Evolutionary conservation across 2,888 invertebrate species (phyloP).

Genomic region (Mythimna loreyi): DNA sequence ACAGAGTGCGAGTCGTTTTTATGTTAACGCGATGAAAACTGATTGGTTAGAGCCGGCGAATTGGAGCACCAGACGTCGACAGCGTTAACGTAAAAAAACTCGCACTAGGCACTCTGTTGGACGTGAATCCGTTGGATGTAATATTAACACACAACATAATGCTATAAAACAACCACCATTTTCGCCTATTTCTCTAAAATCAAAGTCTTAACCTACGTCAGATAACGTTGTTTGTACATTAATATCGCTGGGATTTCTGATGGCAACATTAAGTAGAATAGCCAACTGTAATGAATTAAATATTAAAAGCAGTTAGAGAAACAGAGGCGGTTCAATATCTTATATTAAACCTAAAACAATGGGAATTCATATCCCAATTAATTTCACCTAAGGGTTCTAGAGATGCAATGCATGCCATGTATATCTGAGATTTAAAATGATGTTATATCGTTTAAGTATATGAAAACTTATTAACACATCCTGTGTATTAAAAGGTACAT

Average conservation of each 20-base stretch:
- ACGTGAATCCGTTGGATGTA: neutral
- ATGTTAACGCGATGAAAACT: no score
- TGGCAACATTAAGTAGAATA: conserved; percentile 6
- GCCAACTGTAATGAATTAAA: neutral
- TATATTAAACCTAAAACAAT: neutral
- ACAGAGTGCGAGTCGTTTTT: no score
- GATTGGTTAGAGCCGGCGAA: no score
- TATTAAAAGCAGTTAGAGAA: conserved; percentile 4
- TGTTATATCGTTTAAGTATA: neutral
- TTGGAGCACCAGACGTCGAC: no score
- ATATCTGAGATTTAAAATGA: neutral
- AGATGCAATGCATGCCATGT: no score
- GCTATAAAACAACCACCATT: neutral
- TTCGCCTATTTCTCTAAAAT: neutral
- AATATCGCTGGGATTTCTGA: conserved; percentile 30
- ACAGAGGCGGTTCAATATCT: conserved; percentile 2
- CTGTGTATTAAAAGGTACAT: neutral
- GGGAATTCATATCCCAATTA: neutral
- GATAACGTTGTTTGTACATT: conserved; percentile 5
- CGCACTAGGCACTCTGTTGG: neutral
- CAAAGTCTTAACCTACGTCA: neutral
- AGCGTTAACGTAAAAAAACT: no score
- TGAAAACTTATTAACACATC: neutral
- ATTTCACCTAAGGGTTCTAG: neutral
- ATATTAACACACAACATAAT: neutral